Base-by-base conservation (phyloP, 2,797 vertebrate genomes). In the Epinephelus malabaricus region DNA sequence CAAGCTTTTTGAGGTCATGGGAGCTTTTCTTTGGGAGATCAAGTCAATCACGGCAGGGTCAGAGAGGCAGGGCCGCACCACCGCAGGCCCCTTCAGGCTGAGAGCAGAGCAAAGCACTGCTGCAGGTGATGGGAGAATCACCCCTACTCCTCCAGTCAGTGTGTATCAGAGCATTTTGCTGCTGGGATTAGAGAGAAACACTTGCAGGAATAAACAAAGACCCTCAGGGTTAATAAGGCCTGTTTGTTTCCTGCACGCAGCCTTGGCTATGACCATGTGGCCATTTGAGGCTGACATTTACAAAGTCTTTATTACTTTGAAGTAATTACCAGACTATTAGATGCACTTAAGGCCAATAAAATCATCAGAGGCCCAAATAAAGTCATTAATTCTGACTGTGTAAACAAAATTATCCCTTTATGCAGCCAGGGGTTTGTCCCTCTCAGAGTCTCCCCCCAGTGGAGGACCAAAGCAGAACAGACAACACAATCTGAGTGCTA, bases 381-480 rank as follows among this genome's bases (percentile, higher is more conserved):
- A 86, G 73, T 73, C 67, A 84, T 84, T 86, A 17, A 79, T 85
- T 89, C 76, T 72, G 59, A 83, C 68, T 69, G 78, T 63, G 82
- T 62, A 83, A 89, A 87, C 72, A 84, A 70, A 74, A 69, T 55
- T 0, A 81, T 76, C 51, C 59, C 43, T 64, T 59, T 34, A 46
- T 64, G 56, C 1, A 76, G 69, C 61, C 64, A 40, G 69, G 38
- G 64, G 65, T 64, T 67, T 64, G 60, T 69, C 30, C 64, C 25
- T 14, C 70, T 88, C 84, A 81, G 21, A 58, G 84, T 81, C 85
- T 78, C 92, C 90, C 89, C 53, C 90, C 25, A 78, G 91, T 92
- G 90, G 92, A 83, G 17, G 77, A 81, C 67, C 15, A 55, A 62
- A 47, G 78, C 21, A 58, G 45, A 73, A 46, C 55, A 72, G 19